Evolutionary conservation across 2,888 invertebrate genomes (phyloP).

Genomic region (Colletes collaris): DNA sequence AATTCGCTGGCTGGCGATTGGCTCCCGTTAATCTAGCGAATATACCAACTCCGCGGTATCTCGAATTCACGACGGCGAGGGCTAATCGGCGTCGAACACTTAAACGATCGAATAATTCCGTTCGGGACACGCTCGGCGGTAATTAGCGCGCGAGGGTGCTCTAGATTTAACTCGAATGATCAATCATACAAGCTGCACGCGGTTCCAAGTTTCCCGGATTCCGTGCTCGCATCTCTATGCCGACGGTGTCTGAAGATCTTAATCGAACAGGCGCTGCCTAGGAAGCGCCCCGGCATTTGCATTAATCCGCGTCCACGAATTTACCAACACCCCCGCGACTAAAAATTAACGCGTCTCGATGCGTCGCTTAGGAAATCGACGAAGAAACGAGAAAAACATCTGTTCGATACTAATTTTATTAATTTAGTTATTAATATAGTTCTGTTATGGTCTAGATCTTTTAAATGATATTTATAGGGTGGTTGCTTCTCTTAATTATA

Average conservation of each 20-base stretch:
- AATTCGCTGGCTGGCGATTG: too few relatives aligned
- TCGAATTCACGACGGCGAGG: background rate
- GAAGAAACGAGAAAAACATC: too few relatives aligned
- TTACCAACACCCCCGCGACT: too few relatives aligned
- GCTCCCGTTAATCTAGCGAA: too few relatives aligned
- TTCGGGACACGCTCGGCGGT: slow-evolving; percentile 35
- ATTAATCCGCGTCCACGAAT: slow-evolving; percentile 12
- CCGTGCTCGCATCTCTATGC: slow-evolving; percentile 17
- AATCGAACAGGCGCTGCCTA: slow-evolving; percentile 32
- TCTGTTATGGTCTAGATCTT: too few relatives aligned
- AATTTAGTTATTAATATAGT: too few relatives aligned
- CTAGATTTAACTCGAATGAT: slow-evolving; percentile 58
- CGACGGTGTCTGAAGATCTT: slow-evolving; percentile 34
- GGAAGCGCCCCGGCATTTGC: slow-evolving; percentile 15
- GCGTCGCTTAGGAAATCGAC: too few relatives aligned
- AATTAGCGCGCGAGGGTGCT: slow-evolving; percentile 52
- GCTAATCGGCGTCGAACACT: slow-evolving; percentile 57
- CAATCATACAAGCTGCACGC: slow-evolving; percentile 52
- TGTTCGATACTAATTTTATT: too few relatives aligned
- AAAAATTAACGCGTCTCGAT: too few relatives aligned
- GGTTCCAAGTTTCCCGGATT: slow-evolving; percentile 24
- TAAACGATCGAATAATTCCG: slow-evolving; percentile 57
- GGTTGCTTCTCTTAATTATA: too few relatives aligned
- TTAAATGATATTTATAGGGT: too few relatives aligned
- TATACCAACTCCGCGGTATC: too few relatives aligned